Evolutionary conservation across 2,797 vertebrate genomes (phyloP).

Genomic region (Hydrocynus forskahlii): DNA sequence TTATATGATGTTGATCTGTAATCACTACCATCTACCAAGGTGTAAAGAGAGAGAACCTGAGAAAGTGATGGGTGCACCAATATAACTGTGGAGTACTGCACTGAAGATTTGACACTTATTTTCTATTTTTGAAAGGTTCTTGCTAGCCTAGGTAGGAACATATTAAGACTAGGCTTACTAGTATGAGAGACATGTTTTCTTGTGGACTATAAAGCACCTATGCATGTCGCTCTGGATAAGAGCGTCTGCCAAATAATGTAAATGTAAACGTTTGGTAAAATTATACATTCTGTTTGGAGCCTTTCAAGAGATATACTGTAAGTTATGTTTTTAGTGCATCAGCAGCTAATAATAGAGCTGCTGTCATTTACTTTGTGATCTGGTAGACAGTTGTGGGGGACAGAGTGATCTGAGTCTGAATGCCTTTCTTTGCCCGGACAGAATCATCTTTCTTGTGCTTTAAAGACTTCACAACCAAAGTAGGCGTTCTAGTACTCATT

Average conservation of each 20-base stretch:
- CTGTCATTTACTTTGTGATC: not conserved
- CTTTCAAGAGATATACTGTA: not conserved
- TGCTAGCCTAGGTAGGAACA: not conserved
- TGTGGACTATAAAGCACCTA: too few species aligned
- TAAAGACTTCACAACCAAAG: not conserved
- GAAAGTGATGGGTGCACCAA: not conserved
- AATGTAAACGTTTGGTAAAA: not conserved
- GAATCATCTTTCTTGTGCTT: not conserved
- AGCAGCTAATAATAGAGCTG: not conserved
- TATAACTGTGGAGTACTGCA: not conserved
- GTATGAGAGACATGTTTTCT: too few species aligned
- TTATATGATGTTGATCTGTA: too few species aligned
- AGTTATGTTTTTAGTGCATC: not conserved
- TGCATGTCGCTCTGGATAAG: too few species aligned
- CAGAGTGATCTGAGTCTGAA: not conserved
- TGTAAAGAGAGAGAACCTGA: not conserved
- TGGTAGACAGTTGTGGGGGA: not conserved
- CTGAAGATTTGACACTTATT: not conserved
- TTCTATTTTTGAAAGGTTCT: not conserved
- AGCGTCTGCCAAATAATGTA: too few species aligned
- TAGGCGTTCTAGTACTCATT: not conserved
- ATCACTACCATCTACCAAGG: too few species aligned
- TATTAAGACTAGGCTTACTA: too few species aligned
- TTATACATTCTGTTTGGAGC: not conserved
- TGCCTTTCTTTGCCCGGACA: not conserved